Conservation (phyloP, 2,797 vertebrate species). For the Jordanella pulchra region DNA sequence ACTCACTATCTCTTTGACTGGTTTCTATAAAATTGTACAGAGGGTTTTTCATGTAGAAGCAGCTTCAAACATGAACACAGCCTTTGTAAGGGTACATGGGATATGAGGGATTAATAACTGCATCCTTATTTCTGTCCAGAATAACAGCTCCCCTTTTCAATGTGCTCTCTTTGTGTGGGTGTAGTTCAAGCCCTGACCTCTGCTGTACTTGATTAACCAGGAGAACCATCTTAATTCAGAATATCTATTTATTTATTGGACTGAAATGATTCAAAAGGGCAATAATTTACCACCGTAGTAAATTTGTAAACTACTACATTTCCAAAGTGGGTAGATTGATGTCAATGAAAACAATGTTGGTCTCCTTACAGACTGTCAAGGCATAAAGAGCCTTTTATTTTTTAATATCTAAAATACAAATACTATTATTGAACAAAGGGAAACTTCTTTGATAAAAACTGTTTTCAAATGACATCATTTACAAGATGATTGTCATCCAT, state of each 20-base stretch:
- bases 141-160: neutral
- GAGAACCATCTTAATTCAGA: neutral
- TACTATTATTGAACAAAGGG: neutral
- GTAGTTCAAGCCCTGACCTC: neutral
- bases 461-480: neutral
- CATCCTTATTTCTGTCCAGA: neutral
- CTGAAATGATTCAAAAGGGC: neutral
- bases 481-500: neutral
- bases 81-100: neutral
- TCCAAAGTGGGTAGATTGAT: neutral
- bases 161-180: neutral
- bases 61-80: neutral
- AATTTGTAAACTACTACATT: constrained; percentile 1
- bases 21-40: neutral
- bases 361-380: neutral
- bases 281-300: neutral
- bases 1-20: neutral
- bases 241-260: neutral
- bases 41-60: neutral
- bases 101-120: neutral
- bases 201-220: neutral
- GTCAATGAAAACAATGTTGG: neutral
- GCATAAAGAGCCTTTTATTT: no score
- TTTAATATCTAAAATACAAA: neutral
- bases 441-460: neutral